Evolutionary conservation across 2,113 vertebrate species (phyloP), one percentile per base, ranked within the genome.

Genomic region (Mixornis gularis): DNA sequence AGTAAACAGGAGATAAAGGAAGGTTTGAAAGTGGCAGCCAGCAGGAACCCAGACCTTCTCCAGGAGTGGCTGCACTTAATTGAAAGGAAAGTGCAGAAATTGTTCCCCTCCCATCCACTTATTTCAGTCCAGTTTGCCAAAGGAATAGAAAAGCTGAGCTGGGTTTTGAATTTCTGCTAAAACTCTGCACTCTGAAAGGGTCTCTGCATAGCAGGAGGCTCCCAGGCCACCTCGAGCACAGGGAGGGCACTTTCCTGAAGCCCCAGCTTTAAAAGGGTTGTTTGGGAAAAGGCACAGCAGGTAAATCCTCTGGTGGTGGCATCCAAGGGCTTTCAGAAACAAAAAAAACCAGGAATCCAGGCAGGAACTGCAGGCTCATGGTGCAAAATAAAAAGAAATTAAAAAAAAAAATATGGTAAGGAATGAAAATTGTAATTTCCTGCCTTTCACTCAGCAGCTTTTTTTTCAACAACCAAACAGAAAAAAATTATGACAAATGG

Each of bases 1-100:
- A 93, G 65, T 30, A 65, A 93, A 90, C 14, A 76, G 64, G 81
- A 92, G 87, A 92, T 65, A 64, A 86, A 91, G 41, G 85, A 76
- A 91, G 34, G 68, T 6, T 12, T 22, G 68, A 17, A 70, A 93
- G 82, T 24, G 70, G 68, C 87, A 94, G 40, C 27, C 11, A 27
- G 71, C 10, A 77, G 76, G 29, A 81, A 4, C 46, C n/a, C 58
- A 90, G 79, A 41, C 12, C 3, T 48, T 56, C 64, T 25, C 69
- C 90, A 60, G 49, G 32, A 91, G 68, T 3, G 41, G 14, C 70
- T 72, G 89, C 68, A 22, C 18, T 71, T 58, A 49, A 51, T 4
- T 58, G 13, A 77, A 73, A 84, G 65, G 27, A 27, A 69, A 89
- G 70, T 0, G 25, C 41, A 90, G 73, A 41, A 88, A 91, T 40